Conservation (phyloP, 2,797 vertebrate genomes). For the Eulemur rubriventer region DNA sequence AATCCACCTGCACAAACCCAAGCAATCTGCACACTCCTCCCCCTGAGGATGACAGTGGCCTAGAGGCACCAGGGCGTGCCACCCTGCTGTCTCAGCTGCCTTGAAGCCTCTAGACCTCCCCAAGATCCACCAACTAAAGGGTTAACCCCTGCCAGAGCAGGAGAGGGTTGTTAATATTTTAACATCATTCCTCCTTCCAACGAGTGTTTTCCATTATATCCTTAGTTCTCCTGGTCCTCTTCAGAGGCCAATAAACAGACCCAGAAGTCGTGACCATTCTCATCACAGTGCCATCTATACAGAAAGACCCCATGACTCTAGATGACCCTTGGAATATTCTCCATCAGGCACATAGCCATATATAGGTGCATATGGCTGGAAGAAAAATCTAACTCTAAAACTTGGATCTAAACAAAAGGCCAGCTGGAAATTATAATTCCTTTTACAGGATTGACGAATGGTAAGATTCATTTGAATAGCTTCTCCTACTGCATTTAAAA, state of each 20-base stretch:
- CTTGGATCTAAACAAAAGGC: neutral
- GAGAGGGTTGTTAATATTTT: neutral
- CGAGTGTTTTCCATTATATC: neutral
- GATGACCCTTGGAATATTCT: neutral
- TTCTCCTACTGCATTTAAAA: neutral
- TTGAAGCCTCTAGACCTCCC: too few relatives aligned
- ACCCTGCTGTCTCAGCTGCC: neutral
- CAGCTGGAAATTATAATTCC: neutral
- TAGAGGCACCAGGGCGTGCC: rapidly evolving
- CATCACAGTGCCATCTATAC: neutral
- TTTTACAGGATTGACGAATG: neutral
- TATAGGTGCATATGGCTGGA: neutral
- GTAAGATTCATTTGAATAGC: neutral
- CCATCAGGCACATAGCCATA: neutral
- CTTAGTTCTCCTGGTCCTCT: neutral
- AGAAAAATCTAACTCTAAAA: neutral
- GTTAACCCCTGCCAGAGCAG: neutral
- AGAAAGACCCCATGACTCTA: neutral
- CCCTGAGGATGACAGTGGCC: neutral
- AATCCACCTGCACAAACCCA: neutral
- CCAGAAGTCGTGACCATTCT: neutral
- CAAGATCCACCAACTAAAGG: neutral
- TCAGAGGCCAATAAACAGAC: neutral
- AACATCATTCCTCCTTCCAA: neutral
- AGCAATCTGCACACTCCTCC: neutral